Evolutionary conservation across 2,888 invertebrate species (phyloP).

Genomic region (Ethmia dodecea): DNA sequence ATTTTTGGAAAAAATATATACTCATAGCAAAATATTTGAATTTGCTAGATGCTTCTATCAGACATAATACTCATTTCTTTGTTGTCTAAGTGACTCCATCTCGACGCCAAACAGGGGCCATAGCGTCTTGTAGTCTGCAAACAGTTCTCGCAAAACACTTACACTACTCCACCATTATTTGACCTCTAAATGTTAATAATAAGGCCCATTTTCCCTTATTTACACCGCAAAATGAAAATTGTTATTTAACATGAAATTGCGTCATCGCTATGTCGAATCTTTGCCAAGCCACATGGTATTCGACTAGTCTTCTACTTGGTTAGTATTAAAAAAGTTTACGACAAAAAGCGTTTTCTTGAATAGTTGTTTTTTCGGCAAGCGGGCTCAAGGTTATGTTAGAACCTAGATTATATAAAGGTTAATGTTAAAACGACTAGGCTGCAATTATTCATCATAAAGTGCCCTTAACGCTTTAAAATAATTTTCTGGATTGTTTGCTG

Average conservation of each 20-base stretch:
- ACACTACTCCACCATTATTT: constrained; percentile 1
- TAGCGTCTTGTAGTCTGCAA: constrained; percentile 41
- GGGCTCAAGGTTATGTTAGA: constrained; percentile 40
- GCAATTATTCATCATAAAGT: no score
- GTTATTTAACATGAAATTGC: constrained; percentile 35
- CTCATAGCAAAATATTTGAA: no score
- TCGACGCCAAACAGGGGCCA: constrained; percentile 30
- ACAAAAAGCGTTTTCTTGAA: constrained; percentile 15
- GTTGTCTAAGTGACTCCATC: constrained; percentile 13
- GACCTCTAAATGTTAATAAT: constrained; percentile 8
- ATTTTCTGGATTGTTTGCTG: no score
- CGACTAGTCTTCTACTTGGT: constrained; percentile 29
- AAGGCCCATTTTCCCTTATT: constrained; percentile 19
- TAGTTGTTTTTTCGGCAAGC: constrained; percentile 29
- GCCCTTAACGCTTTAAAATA: no score
- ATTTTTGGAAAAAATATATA: no score
- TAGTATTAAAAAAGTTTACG: neutral
- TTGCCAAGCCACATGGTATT: constrained; percentile 33
- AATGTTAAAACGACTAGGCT: no score
- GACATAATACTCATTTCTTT: no score
- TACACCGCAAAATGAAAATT: neutral
- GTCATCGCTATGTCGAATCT: constrained; percentile 35
- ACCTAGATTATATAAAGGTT: no score
- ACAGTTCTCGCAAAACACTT: constrained; percentile 23
- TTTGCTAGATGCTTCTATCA: no score